Percentiles rank a stretch among this genome's conserved stretches.
Evolutionary conservation across 1,140 invertebrate species (phyloP).

Genomic region (Sipha flava): DNA sequence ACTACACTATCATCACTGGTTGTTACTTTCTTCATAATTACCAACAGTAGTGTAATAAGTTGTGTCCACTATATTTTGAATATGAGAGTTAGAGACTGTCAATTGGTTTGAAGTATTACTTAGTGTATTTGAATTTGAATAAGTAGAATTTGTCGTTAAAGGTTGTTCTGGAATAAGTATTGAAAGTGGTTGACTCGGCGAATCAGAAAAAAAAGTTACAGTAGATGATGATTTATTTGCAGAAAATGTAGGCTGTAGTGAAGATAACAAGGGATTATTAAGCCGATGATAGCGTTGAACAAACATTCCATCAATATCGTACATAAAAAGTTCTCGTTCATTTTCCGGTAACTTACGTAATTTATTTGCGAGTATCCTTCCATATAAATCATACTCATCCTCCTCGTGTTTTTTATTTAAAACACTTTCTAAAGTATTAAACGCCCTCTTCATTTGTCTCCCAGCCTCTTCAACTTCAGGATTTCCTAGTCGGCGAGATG

Average conservation of each 20-base stretch:
- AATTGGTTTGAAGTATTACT: slow-evolving; percentile 2
- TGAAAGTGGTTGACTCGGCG: background rate
- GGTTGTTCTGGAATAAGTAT: background rate
- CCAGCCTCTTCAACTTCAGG: background rate
- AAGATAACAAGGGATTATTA: background rate
- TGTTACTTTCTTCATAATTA: too few relatives aligned
- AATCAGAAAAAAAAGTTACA: background rate
- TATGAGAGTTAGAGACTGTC: background rate
- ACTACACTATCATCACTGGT: background rate
- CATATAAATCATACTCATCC: background rate
- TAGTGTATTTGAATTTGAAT: background rate
- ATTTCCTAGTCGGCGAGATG: background rate
- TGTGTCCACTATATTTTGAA: background rate
- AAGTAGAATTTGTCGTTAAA: background rate
- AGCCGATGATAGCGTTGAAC: background rate
- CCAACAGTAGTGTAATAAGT: too few relatives aligned
- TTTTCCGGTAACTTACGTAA: background rate
- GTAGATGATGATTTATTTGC: background rate
- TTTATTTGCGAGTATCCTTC: background rate
- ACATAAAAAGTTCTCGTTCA: background rate
- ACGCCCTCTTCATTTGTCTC: background rate
- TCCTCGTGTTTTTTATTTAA: background rate
- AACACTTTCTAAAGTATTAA: background rate
- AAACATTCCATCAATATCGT: background rate
- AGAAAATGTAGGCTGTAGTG: background rate